Conservation (phyloP, 1,140 invertebrate species). For the Drosophila mauritiana region DNA sequence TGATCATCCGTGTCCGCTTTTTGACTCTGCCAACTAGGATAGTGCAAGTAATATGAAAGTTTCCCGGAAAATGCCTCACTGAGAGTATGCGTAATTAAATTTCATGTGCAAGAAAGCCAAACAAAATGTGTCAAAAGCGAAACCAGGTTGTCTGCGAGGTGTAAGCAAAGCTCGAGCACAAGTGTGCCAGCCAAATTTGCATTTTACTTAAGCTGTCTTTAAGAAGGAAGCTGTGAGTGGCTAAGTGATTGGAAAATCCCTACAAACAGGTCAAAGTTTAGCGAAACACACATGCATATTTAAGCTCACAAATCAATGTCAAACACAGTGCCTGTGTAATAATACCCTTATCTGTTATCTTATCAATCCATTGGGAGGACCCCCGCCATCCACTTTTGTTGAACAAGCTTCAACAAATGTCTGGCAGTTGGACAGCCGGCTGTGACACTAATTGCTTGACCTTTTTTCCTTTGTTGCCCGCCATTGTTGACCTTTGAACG, state of each 20-base stretch:
- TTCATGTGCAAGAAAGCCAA: conserved; percentile 24
- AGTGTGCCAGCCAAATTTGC: conserved; percentile 15
- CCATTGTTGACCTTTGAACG: conserved; percentile 69
- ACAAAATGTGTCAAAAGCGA: conserved; percentile 43
- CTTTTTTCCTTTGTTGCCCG: conserved; percentile 51
- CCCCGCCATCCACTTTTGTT: conserved; percentile 24
- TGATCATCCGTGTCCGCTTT: conserved; percentile 12
- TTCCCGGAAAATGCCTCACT: conserved; percentile 33
- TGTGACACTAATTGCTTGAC: conserved; percentile 77
- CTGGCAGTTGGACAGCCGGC: conserved; percentile 32
- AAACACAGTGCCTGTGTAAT: conserved; percentile 38
- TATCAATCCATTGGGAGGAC: conserved; percentile 33
- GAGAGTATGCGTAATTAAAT: conserved; percentile 77
- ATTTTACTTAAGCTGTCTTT: conserved; percentile 26
- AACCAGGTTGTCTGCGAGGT: conserved; percentile 54
- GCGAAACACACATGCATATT: conserved; percentile 12
- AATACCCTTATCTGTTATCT: conserved; percentile 55
- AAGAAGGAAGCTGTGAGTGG: conserved; percentile 45
- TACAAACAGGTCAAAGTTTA: conserved; percentile 44
- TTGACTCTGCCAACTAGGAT: conserved; percentile 64
- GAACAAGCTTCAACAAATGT: conserved; percentile 52
- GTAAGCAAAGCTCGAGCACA: conserved; percentile 22
- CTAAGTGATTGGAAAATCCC: conserved; percentile 65
- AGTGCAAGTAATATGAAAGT: conserved; percentile 38
- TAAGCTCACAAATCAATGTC: conserved; percentile 48